Evolutionary conservation across 2,888 invertebrate species (phyloP), one percentile per base, ranked within the genome.

Genomic region (Protonemura montana): DNA sequence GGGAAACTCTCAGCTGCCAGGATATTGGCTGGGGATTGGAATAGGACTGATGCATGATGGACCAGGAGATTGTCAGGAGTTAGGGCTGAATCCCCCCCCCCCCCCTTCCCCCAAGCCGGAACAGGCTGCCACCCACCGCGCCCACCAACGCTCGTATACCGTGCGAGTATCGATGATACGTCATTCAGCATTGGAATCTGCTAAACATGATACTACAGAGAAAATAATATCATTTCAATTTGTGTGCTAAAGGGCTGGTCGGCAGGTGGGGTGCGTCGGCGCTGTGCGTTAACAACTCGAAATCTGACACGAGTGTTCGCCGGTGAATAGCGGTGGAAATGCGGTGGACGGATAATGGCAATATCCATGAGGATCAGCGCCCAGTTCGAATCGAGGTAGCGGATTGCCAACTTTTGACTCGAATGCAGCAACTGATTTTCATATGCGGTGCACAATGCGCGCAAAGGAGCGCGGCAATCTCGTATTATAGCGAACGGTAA

Each of bases 21-120:
- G 84, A 84, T 84, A 84, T 84, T 84, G 84, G 84, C 84, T 84
- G 84, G 84, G 84, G 84, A 84, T 84, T 84, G 84, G 84, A 84
- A 76, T 84, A 84, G 84, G 84, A 84, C 84, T 84, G 84, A 84
- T 84, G 84, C 84, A 84, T 84, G 84, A 84, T 84, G 84, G 84
- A 84, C 84, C 84, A 26, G 76, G 84, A 59, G 76, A 59, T 81
- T 81, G 81, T 81, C 81, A 81, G 81, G 81, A 81, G 81, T 81
- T 81, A 81, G 81, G 81, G 78, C 28, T 30, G 26, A 13, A n/a
- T 28, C 27, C 28, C 30, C 6, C 81, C 42, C 59, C 27, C 76
- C 59, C 76, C 83, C 42, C 83, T 7, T 13, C 83, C 83, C 26
- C 41, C 41, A 2, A 25, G 2, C 10, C 29, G 30, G 16, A 41